These are phyloP conservation scores for Fratercula arctica DNA, from an alignment of 2,797 vertebrate genomes.

Conservation along the genomic window DNA sequence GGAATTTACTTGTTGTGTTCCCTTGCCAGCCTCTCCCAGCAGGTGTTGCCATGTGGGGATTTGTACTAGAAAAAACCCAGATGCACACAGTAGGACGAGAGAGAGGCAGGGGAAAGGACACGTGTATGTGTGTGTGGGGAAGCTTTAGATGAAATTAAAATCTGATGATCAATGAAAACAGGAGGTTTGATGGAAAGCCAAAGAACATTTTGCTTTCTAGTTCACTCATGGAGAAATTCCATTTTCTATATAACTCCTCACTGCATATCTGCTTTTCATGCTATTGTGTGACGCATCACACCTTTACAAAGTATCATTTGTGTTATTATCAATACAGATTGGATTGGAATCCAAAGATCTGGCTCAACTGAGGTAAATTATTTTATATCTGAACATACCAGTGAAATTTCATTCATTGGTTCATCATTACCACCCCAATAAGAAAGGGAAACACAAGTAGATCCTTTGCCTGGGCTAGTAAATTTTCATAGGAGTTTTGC, in stretches of 20 bases:
- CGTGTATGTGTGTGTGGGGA: neutral
- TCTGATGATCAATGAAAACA: slow-evolving; percentile 39
- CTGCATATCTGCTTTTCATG: neutral
- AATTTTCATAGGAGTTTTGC: slow-evolving; percentile 1
- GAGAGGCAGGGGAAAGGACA: neutral
- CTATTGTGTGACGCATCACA: neutral
- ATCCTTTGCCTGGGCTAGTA: neutral
- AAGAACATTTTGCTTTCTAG: neutral
- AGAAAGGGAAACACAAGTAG: neutral
- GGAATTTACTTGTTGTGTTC: slow-evolving; percentile 64
- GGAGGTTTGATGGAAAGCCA: slow-evolving; percentile 11
- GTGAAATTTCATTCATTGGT: neutral
- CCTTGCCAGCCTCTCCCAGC: slow-evolving; percentile 67
- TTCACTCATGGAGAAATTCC: neutral
- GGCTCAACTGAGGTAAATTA: neutral
- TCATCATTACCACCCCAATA: neutral
- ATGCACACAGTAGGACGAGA: neutral
- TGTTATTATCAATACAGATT: neutral
- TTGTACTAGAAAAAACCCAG: slow-evolving; percentile 18
- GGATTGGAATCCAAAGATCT: neutral
- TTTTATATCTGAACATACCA: neutral
- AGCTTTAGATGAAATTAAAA: slow-evolving; percentile 5
- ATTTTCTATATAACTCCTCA: neutral
- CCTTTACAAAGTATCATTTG: neutral
- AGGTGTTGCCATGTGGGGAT: slow-evolving; percentile 61